Evolutionary conservation across 2,888 invertebrate species (phyloP).

Genomic region (Halictus ligatus): DNA sequence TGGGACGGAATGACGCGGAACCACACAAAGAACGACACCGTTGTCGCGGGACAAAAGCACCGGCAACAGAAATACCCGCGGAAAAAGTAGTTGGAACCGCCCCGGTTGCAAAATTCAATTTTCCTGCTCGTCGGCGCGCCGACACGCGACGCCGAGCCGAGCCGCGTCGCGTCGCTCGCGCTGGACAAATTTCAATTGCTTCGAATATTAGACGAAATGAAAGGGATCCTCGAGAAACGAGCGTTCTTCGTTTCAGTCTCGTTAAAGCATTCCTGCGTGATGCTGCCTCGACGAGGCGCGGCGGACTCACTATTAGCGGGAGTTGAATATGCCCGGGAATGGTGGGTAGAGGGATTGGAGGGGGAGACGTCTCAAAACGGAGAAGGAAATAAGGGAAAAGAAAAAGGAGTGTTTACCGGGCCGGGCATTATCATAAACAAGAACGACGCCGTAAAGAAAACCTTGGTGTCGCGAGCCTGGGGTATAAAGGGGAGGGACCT

Average conservation of each 20-base stretch:
- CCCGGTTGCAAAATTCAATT: conserved; percentile 28
- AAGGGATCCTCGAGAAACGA: not conserved
- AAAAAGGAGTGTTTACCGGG: not conserved
- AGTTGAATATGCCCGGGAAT: not conserved
- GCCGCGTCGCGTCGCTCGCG: not conserved
- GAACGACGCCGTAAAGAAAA: conserved; percentile 10
- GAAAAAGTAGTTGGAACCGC: conserved; percentile 19
- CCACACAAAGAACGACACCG: conserved; percentile 30
- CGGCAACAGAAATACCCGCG: not conserved
- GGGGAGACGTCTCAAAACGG: not conserved
- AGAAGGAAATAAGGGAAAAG: not conserved
- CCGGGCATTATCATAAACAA: conserved; percentile 9
- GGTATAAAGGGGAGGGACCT: not conserved
- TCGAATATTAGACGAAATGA: conserved; percentile 1
- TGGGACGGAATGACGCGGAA: not conserved
- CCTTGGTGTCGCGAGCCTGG: not conserved
- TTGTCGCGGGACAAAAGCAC: not conserved
- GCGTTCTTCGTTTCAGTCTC: conserved; percentile 4
- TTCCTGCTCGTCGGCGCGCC: not conserved
- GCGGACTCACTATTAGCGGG: not conserved
- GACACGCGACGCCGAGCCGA: not conserved
- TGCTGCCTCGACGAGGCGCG: not conserved
- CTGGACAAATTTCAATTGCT: conserved; percentile 8
- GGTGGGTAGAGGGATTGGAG: too few species aligned
- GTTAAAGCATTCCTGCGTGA: not conserved